These are phyloP conservation scores for Leptodactylus fallax DNA, from an alignment of 2,797 vertebrate genomes.

Conservation along the genomic window DNA sequence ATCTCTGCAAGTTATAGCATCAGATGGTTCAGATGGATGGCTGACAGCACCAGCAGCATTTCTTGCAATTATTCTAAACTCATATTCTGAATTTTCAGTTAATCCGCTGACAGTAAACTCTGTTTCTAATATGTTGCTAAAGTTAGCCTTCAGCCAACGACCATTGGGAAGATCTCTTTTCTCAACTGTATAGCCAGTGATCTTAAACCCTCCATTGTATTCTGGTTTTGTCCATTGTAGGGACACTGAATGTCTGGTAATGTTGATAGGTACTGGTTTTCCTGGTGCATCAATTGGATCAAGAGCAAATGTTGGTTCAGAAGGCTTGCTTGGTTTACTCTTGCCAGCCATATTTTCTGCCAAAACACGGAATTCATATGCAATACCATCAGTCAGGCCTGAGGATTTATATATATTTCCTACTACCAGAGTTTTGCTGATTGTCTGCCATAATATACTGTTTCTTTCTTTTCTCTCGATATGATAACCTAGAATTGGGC, in stretches of 20 bases:
- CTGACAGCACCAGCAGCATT: conserved; percentile 94
- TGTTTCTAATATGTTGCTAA: conserved; percentile 95
- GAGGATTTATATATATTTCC: conserved; percentile 94
- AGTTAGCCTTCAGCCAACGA: conserved; percentile 96
- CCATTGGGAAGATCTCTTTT: conserved; percentile 92
- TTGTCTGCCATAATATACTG: conserved; percentile 91
- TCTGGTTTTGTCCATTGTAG: conserved; percentile 96
- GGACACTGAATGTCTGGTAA: conserved; percentile 91
- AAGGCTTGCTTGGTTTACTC: conserved; percentile 95
- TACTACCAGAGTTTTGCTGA: conserved; percentile 87
- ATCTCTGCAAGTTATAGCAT: conserved; percentile 94
- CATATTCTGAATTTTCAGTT: conserved; percentile 91
- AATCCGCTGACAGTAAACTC: conserved; percentile 94
- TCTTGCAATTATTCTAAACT: conserved; percentile 93
- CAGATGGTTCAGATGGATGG: conserved; percentile 90
- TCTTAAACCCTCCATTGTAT: conserved; percentile 97
- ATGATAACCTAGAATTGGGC: conserved; percentile 93
- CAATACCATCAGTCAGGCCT: conserved; percentile 91
- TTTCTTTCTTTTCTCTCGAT: conserved; percentile 96
- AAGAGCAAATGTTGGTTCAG: conserved; percentile 90
- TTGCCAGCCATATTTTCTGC: conserved; percentile 97
- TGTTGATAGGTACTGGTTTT: conserved; percentile 87
- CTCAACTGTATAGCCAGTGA: conserved; percentile 95
- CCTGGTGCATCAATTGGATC: conserved; percentile 97
- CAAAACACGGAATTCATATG: conserved; percentile 96